A percentile compares a stretch with the other conserved stretches of the same genome.
phyloP scores from a whole-genome alignment of 1,140 invertebrate genomes.

The Pentalonia nigronervosa region DNA sequence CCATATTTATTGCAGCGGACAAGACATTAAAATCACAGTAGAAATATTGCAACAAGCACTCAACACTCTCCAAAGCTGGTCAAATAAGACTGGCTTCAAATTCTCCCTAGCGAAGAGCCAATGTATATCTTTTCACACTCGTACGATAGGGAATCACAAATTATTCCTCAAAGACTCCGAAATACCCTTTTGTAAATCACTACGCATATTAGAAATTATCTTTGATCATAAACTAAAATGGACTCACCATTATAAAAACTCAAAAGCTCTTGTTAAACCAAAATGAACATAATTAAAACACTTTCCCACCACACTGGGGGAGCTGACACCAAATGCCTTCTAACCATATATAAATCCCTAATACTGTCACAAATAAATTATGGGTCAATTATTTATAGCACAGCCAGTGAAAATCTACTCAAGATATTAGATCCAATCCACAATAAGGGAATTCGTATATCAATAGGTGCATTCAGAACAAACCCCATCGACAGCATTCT shows the following conservation, averaged over 20 bases:
- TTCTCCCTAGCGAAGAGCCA: background rate
- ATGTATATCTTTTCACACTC: background rate
- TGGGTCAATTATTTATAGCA: background rate
- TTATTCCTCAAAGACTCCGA: background rate
- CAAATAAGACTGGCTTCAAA: background rate
- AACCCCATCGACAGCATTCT: background rate
- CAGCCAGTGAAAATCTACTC: constrained; percentile 16
- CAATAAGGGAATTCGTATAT: background rate
- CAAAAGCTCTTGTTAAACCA: background rate
- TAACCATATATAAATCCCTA: constrained; percentile 14
- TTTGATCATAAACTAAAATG: background rate
- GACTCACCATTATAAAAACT: background rate
- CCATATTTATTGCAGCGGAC: background rate
- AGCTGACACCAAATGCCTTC: background rate
- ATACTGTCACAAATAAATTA: constrained; percentile 19
- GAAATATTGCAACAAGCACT: constrained; percentile 9
- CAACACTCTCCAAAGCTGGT: background rate
- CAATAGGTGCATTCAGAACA: background rate
- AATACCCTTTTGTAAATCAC: background rate
- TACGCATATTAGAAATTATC: background rate
- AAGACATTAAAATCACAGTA: background rate
- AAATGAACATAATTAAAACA: constrained; percentile 44
- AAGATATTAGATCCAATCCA: constrained; percentile 5
- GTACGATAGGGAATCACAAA: background rate
- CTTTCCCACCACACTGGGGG: background rate